Base-by-base conservation (phyloP, 2,797 vertebrate genomes). In the Bufotes viridis region DNA sequence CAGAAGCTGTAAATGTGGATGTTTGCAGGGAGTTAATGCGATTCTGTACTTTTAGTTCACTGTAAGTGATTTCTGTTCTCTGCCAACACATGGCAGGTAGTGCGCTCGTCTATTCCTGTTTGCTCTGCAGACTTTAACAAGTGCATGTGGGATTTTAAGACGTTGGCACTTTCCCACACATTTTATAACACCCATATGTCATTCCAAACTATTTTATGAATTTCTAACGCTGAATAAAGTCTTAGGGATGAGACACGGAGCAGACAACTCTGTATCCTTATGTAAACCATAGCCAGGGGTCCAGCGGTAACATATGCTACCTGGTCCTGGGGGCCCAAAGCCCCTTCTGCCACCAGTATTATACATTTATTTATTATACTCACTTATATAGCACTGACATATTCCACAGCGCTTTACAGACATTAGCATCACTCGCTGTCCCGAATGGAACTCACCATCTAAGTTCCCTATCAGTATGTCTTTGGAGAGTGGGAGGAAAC, bases 111-210 rank as follows among this genome's bases (percentile, higher is more conserved):
- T 74, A 53, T 24, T 76, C 26, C 57, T 51, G 26, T 65, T 85
- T 76, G 72, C 76, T 85, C 15, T 78, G 49, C 74, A 85, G 83
- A 78, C 22, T 78, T 85, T 78, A 78, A 29, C 72, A 61, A 75
- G 70, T 75, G 70, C 29, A 49, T 85, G 74, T 78, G 74, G 72
- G 72, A 63, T 63, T 85, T 65, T 53, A 42, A 78, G 75, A 85
- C n/a, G 49, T 51, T 85, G 84, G 84, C 74, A 20, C n/a, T 29
- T 67, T 65, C 61, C 72, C 84, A 78, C 84, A 67, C 72, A 42
- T 84, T 84, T 61, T 75, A 84, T 84, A 84, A 75, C 70, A 75
- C 57, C 82, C 82, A 84, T 84, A 84, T 84, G 82, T 75, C 61
- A 60, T 61, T 75, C 57, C 57, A 75, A 75, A 84, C 29, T 61